Evolutionary conservation across 1,140 invertebrate species (phyloP).

Genomic region (Drosophila ohnishii): DNA sequence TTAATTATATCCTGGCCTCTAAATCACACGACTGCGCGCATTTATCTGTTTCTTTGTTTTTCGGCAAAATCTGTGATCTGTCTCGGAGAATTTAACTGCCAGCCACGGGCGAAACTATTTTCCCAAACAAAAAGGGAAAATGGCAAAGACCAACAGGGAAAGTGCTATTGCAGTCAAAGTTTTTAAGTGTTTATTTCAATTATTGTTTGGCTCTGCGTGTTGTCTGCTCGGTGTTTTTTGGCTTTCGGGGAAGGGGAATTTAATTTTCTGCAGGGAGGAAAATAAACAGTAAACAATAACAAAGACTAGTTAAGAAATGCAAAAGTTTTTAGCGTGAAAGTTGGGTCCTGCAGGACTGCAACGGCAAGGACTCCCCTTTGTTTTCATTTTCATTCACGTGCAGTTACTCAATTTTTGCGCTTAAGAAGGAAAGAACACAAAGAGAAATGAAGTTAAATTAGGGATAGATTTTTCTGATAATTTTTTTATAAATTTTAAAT

Average conservation of each 20-base stretch:
- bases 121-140: conserved; percentile 25
- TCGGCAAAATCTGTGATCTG: conserved; percentile 41
- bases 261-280: conserved; percentile 67
- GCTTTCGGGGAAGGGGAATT: conserved; percentile 58
- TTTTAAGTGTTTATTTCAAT: conserved; percentile 82
- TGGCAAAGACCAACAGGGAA: conserved; percentile 28
- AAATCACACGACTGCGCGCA: conserved; percentile 42
- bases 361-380: conserved; percentile 33
- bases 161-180: conserved; percentile 65
- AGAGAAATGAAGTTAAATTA: neutral
- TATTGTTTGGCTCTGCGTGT: conserved; percentile 71
- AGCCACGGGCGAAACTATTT: conserved; percentile 62
- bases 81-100: conserved; percentile 68
- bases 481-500: neutral
- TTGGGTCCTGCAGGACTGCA: conserved; percentile 36
- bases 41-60: conserved; percentile 29
- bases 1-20: conserved; percentile 71
- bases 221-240: conserved; percentile 36
- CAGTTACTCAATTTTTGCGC: conserved; percentile 77
- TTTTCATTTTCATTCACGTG: conserved; percentile 79
- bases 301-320: conserved; percentile 81
- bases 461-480: too few species aligned
- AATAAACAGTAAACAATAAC: conserved; percentile 65
- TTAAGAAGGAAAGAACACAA: conserved; percentile 41
- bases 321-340: conserved; percentile 80